phyloP scores from a whole-genome alignment of 2,797 vertebrate species.

The Manis crassicaudata region DNA sequence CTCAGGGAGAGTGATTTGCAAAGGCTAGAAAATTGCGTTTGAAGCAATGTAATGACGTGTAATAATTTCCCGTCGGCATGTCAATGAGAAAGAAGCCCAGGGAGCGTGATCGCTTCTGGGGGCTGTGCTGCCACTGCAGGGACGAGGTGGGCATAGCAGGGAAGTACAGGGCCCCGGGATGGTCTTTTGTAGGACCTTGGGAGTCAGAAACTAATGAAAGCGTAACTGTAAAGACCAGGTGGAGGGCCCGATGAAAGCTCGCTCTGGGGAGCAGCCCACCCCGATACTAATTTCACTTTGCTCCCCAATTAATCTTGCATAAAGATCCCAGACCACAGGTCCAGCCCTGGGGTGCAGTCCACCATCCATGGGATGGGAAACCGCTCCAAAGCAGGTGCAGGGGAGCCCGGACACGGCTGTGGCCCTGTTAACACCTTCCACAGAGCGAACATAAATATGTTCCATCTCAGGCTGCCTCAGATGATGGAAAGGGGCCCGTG shows the following conservation, averaged over 20 bases:
- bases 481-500: rapidly evolving
- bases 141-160: neutral
- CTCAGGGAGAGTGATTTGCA: constrained; percentile 89
- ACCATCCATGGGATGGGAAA: constrained; percentile 82
- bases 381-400: constrained; percentile 71
- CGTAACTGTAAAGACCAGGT: constrained; percentile 79
- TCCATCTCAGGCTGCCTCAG: neutral
- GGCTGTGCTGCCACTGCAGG: neutral
- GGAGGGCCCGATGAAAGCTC: constrained; percentile 82
- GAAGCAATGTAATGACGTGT: constrained; percentile 92
- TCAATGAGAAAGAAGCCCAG: constrained; percentile 87
- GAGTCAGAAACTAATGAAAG: constrained; percentile 76
- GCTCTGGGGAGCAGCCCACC: constrained; percentile 66
- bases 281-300: constrained; percentile 83
- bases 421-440: constrained; percentile 21
- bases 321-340: constrained; percentile 79
- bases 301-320: constrained; percentile 82
- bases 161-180: constrained; percentile 53
- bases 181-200: constrained; percentile 45
- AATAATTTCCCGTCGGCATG: constrained; percentile 92
- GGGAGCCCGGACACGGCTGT: constrained; percentile 35
- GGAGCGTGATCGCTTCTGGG: constrained; percentile 64
- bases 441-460: neutral
- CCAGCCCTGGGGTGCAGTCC: constrained; percentile 77
- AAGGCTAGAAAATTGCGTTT: constrained; percentile 92